Percentiles rank a stretch among this genome's conserved stretches.
Evolutionary conservation across 92 coral and sea anemone species (phyloP).

Genomic region (Bergia puertoricense): DNA sequence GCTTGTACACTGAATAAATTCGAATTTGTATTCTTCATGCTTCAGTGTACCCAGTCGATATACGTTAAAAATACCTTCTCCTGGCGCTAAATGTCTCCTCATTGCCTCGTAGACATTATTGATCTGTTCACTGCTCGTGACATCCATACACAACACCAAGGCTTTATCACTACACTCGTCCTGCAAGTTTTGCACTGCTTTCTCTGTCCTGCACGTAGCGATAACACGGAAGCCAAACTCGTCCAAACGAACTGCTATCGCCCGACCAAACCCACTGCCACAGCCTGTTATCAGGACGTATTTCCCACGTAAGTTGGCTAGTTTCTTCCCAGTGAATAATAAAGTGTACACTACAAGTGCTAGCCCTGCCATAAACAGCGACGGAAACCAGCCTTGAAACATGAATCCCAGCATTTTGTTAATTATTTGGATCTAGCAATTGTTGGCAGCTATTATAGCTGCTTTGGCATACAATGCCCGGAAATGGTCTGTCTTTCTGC

Average conservation of each 20-base stretch:
- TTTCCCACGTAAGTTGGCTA: neutral
- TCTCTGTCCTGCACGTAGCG: constrained; percentile 23
- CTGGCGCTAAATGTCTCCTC: neutral
- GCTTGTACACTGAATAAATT: too few relatives aligned
- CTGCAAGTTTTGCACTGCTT: neutral
- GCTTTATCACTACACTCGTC: constrained; percentile 1
- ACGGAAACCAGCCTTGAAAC: neutral
- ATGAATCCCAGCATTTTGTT: neutral
- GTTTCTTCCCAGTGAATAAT: neutral
- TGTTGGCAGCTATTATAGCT: too few relatives aligned
- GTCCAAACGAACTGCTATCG: constrained; percentile 29
- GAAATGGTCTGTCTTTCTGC: neutral
- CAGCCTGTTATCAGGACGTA: constrained; percentile 35
- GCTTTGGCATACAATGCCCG: neutral
- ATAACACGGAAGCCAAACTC: constrained; percentile 25
- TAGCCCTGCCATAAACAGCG: neutral
- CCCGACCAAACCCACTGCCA: constrained; percentile 35
- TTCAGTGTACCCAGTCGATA: neutral
- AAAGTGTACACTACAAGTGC: neutral
- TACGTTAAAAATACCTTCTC: constrained; percentile 7
- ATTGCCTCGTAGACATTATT: neutral
- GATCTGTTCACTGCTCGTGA: constrained; percentile 24
- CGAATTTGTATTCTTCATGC: too few relatives aligned
- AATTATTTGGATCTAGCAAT: neutral
- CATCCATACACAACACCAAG: constrained; percentile 11